phyloP scores from a whole-genome alignment of 2,888 invertebrate species.

The Pemphredon lugubris region DNA sequence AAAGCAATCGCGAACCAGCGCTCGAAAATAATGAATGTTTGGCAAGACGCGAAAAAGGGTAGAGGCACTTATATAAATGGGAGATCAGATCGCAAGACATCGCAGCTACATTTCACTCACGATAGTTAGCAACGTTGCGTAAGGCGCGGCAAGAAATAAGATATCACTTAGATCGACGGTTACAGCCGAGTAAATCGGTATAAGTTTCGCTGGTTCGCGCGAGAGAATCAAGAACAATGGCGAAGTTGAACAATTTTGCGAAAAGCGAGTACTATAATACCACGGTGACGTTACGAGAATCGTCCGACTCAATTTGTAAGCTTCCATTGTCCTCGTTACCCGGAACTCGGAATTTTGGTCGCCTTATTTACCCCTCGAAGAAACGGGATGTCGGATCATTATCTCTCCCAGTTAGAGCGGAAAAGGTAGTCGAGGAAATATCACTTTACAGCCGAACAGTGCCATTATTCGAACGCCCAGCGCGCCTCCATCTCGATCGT shows the following conservation, averaged over 20 bases:
- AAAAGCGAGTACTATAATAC: conserved; percentile 29
- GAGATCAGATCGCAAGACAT: too few relatives aligned
- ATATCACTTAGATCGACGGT: conserved; percentile 47
- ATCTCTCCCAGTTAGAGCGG: not conserved
- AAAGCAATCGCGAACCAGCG: too few relatives aligned
- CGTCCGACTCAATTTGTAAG: conserved; percentile 30
- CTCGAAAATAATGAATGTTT: too few relatives aligned
- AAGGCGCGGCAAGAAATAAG: conserved; percentile 45
- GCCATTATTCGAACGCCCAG: not conserved
- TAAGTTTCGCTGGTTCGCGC: conserved; percentile 29
- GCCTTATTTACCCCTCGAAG: conserved; percentile 23
- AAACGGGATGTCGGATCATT: conserved; percentile 20
- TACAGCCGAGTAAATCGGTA: conserved; percentile 34
- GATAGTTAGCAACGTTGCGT: conserved; percentile 34
- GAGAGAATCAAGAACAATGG: conserved; percentile 34
- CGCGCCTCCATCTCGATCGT: not conserved
- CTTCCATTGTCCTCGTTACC: conserved; percentile 12
- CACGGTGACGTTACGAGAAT: conserved; percentile 10
- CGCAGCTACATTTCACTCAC: conserved; percentile 32
- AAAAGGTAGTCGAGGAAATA: not conserved
- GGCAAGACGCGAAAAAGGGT: too few relatives aligned
- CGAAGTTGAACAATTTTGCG: conserved; percentile 48
- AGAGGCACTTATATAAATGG: too few relatives aligned
- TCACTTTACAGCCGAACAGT: not conserved
- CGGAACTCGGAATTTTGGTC: conserved; percentile 26